Conservation (phyloP, 2,888 invertebrate genomes). For the Morpho achilles region DNA sequence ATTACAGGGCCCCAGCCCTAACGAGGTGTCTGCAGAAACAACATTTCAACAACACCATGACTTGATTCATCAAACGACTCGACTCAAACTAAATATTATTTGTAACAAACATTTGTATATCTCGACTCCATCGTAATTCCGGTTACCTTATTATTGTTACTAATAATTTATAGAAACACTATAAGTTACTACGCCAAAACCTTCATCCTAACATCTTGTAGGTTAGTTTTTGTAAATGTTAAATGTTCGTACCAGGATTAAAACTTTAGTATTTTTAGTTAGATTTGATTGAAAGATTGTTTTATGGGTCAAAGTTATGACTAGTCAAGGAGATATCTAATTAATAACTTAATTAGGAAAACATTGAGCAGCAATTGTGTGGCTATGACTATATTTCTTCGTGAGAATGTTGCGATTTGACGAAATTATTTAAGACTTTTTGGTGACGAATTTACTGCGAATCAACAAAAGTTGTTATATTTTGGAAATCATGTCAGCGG, state of each 20-base stretch:
- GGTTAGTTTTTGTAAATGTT: slow-evolving; percentile 13
- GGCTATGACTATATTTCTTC: slow-evolving; percentile 28
- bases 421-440: slow-evolving; percentile 23
- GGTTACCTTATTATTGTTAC: slow-evolving; percentile 38
- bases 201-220: slow-evolving; percentile 28
- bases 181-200: slow-evolving; percentile 30
- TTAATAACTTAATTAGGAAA: slow-evolving; percentile 16
- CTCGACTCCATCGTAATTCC: slow-evolving; percentile 49
- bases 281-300: slow-evolving; percentile 11
- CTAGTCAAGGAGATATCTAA: slow-evolving; percentile 27
- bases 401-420: slow-evolving; percentile 21
- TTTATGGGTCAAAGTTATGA: slow-evolving; percentile 22
- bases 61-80: slow-evolving; percentile 48
- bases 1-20: slow-evolving; percentile 70
- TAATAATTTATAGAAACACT: slow-evolving; percentile 32
- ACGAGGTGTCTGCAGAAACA: slow-evolving; percentile 68
- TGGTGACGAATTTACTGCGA: slow-evolving; percentile 43
- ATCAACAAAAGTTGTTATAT: slow-evolving; percentile 39
- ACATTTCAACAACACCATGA: slow-evolving; percentile 61
- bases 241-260: slow-evolving; percentile 13
- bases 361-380: slow-evolving; percentile 29
- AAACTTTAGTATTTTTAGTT: slow-evolving; percentile 5
- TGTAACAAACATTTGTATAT: slow-evolving; percentile 55
- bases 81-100: slow-evolving; percentile 36
- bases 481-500: slow-evolving; percentile 49